Conservation (phyloP, 2,113 vertebrate species). For the Carlito syrichta region DNA sequence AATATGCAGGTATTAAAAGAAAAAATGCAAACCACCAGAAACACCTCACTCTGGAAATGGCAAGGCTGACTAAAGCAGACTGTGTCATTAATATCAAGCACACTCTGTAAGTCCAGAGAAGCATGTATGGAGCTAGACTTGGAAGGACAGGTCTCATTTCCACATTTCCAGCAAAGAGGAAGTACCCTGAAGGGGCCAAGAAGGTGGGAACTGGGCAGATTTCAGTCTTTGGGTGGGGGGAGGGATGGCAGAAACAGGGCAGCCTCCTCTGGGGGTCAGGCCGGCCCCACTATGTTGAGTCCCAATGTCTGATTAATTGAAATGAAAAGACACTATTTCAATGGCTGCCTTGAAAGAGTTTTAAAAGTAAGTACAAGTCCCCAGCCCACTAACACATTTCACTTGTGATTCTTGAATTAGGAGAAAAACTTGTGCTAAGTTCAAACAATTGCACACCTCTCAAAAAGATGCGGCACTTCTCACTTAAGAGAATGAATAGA, state of each 20-base stretch:
- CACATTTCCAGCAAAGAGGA: conserved; percentile 71
- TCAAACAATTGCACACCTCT: neutral
- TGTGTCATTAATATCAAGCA: conserved; percentile 69
- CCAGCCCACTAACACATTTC: neutral
- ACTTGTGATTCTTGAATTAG: conserved; percentile 18
- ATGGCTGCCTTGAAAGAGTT: conserved; percentile 69
- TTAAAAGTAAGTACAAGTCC: neutral
- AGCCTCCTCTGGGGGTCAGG: conserved; percentile 72
- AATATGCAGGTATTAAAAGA: conserved; percentile 57
- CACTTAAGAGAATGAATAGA: neutral
- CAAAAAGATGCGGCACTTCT: neutral
- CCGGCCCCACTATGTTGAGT: neutral
- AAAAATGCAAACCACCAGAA: conserved; percentile 22
- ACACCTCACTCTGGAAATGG: conserved; percentile 69
- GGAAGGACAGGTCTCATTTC: conserved; percentile 31
- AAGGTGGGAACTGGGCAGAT: conserved; percentile 65
- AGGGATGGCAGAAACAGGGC: conserved; percentile 67
- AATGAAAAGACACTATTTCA: conserved; percentile 76
- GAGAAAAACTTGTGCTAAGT: neutral
- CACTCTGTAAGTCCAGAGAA: conserved; percentile 68
- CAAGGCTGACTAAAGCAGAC: conserved; percentile 59
- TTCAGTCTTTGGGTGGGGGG: conserved; percentile 41
- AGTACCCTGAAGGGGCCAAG: conserved; percentile 58
- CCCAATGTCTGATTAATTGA: conserved; percentile 56
- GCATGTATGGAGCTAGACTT: conserved; percentile 62